Percentiles rank a stretch among this genome's conserved stretches.
These are phyloP conservation scores for Campaea margaritaria DNA, from an alignment of 2,888 invertebrate genomes.

Conservation along the genomic window DNA sequence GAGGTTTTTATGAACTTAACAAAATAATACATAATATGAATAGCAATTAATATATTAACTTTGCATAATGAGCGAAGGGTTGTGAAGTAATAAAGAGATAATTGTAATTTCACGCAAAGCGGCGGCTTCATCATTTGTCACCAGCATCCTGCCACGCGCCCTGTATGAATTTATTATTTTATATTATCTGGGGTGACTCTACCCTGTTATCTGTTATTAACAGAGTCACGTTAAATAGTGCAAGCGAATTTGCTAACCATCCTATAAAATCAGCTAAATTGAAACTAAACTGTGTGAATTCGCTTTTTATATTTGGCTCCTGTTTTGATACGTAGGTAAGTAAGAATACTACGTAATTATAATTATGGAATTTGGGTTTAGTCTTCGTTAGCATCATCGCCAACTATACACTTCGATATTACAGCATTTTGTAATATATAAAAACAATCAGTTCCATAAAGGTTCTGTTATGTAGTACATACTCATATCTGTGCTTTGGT, in stretches of 20 bases:
- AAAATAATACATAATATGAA: slow-evolving; percentile 41
- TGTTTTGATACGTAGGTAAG: too few species aligned
- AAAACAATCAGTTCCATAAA: too few species aligned
- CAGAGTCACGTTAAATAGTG: slow-evolving; percentile 20
- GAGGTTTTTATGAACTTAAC: slow-evolving; percentile 24
- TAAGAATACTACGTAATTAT: too few species aligned
- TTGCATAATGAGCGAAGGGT: slow-evolving; percentile 80
- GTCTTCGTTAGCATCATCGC: too few species aligned
- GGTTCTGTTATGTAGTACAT: too few species aligned
- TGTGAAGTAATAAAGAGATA: slow-evolving; percentile 71
- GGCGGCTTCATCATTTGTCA: slow-evolving; percentile 77
- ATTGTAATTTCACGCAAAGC: slow-evolving; percentile 81
- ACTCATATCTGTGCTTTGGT: too few species aligned
- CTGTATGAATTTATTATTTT: slow-evolving; percentile 77
- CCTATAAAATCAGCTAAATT: too few species aligned
- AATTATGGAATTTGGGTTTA: too few species aligned
- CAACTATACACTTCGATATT: too few species aligned
- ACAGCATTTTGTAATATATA: too few species aligned
- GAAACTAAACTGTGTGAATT: too few species aligned
- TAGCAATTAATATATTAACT: slow-evolving; percentile 67
- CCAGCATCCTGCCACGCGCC: slow-evolving; percentile 84
- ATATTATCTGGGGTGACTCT: slow-evolving; percentile 70
- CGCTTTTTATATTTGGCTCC: too few species aligned
- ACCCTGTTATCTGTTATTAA: slow-evolving; percentile 73
- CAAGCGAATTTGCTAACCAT: slow-evolving; percentile 17